Evolutionary conservation across 2,797 vertebrate genomes (phyloP).

Genomic region (Helarctos malayanus): DNA sequence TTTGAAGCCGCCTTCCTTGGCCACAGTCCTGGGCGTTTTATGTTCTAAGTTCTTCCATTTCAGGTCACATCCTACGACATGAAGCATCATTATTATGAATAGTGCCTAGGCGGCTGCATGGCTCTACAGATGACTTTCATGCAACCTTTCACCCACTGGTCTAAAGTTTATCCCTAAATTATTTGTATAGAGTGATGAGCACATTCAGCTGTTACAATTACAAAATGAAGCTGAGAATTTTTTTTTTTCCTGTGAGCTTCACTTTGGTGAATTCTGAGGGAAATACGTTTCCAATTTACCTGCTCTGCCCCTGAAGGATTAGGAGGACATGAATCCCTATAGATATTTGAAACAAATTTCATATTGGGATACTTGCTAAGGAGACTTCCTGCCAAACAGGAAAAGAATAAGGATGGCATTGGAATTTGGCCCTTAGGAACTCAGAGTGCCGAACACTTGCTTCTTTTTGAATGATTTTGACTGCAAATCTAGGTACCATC

Average conservation of each 20-base stretch:
- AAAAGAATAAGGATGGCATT: neutral
- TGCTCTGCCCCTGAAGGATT: neutral
- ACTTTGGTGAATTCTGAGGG: conserved; percentile 44
- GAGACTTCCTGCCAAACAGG: neutral
- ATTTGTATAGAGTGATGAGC: neutral
- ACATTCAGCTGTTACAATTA: conserved; percentile 2
- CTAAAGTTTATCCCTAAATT: conserved; percentile 25
- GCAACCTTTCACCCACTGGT: neutral
- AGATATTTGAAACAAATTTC: conserved; percentile 27
- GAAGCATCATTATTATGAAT: neutral
- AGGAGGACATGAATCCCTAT: neutral
- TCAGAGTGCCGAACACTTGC: neutral
- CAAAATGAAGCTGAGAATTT: neutral
- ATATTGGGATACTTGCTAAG: neutral
- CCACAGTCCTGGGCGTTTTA: conserved; percentile 91
- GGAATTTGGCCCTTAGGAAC: neutral
- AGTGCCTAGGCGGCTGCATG: neutral
- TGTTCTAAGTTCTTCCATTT: conserved; percentile 92
- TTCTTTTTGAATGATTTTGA: conserved; percentile 19
- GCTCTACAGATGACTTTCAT: neutral
- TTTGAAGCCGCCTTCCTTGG: conserved; percentile 92
- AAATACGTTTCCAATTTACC: neutral
- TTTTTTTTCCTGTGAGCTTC: neutral
- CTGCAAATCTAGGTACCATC: neutral
- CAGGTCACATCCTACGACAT: conserved; percentile 94